Conservation (phyloP, 2,113 vertebrate genomes). For the Buteo buteo region DNA sequence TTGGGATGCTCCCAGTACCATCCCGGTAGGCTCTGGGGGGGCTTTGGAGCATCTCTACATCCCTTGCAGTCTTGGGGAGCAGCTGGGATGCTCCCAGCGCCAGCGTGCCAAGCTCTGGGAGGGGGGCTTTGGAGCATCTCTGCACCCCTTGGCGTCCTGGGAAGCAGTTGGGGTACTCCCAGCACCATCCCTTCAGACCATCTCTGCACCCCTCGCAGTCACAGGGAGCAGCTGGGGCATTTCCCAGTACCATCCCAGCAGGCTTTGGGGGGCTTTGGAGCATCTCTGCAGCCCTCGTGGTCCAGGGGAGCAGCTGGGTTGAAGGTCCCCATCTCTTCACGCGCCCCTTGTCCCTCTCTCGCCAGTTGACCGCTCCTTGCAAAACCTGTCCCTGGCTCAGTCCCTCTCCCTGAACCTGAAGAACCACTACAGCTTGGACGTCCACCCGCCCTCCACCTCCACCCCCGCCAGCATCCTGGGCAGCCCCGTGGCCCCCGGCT, state of each 20-base stretch:
- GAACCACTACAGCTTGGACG: conserved; percentile 77
- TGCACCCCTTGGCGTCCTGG: rapidly evolving
- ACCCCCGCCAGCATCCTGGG: conserved; percentile 69
- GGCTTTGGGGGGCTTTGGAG: neutral
- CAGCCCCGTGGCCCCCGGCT: conserved; percentile 14
- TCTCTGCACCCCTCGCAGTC: rapidly evolving
- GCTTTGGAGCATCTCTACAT: neutral
- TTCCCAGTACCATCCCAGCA: neutral
- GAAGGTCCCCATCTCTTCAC: neutral
- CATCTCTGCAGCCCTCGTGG: neutral
- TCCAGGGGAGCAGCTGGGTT: neutral
- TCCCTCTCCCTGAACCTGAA: conserved; percentile 82
- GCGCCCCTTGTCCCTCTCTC: neutral
- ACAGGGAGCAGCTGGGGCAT: neutral
- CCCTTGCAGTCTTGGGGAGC: rapidly evolving
- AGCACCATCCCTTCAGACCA: neutral
- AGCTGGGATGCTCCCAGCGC: neutral
- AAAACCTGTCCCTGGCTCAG: conserved; percentile 65
- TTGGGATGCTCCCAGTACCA: neutral
- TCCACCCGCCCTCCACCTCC: conserved; percentile 77
- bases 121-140: neutral
- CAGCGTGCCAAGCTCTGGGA: no score
- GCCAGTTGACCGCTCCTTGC: conserved; percentile 67
- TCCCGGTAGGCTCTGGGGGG: no score
- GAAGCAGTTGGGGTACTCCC: neutral